Evolutionary conservation across 2,888 invertebrate species (phyloP).

Genomic region (Tinea pellionella): DNA sequence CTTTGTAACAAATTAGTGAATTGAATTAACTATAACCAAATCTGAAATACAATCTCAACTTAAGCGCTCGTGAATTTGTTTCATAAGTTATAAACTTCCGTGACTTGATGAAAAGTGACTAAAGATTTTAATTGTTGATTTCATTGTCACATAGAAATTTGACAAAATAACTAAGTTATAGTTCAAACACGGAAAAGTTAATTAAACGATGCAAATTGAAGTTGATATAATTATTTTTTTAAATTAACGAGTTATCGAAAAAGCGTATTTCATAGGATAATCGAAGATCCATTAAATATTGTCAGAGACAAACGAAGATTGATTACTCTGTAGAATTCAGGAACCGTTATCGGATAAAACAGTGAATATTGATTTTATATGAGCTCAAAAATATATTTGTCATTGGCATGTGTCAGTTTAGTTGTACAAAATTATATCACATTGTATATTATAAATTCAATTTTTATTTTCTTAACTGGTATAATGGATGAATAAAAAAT

Average conservation of each 20-base stretch:
- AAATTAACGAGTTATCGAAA: slow-evolving; percentile 3
- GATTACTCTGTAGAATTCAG: slow-evolving; percentile 19
- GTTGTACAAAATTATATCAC: too few relatives aligned
- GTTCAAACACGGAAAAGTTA: too few relatives aligned
- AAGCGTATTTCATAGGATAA: background rate
- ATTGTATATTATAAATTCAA: too few relatives aligned
- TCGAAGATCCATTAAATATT: slow-evolving; percentile 17
- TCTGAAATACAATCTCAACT: background rate
- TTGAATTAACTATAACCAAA: background rate
- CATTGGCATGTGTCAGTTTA: background rate
- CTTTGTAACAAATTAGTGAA: background rate
- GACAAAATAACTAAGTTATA: too few relatives aligned
- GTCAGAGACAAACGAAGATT: slow-evolving; percentile 21
- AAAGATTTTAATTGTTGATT: background rate
- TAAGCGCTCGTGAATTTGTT: background rate
- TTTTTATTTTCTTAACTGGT: too few relatives aligned
- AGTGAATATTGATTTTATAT: slow-evolving; percentile 7
- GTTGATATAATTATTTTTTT: too few relatives aligned
- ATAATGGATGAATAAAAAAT: too few relatives aligned
- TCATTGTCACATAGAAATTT: background rate
- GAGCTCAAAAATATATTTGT: background rate
- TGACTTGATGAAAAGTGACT: background rate
- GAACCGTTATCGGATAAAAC: slow-evolving; percentile 2
- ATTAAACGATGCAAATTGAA: too few relatives aligned
- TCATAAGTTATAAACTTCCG: background rate